Percentiles rank a stretch among this genome's conserved stretches.
Evolutionary conservation across 2,888 invertebrate species (phyloP).

Genomic region (Mantis religiosa): DNA sequence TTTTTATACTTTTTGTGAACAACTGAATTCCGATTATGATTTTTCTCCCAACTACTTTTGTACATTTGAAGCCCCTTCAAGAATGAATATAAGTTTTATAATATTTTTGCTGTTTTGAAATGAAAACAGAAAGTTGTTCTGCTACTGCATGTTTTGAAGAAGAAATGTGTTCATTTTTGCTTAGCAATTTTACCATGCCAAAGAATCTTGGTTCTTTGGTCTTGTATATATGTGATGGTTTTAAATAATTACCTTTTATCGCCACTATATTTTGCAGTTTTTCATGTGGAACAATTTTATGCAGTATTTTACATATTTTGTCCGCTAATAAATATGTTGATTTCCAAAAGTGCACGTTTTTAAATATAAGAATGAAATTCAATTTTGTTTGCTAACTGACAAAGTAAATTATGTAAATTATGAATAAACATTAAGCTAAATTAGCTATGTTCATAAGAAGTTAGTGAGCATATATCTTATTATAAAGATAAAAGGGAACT

Average conservation of each 20-base stretch:
- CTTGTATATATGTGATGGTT: neutral
- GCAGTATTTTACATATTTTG: neutral
- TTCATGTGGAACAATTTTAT: neutral
- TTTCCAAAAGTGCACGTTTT: neutral
- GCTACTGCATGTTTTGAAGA: neutral
- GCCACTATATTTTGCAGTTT: neutral
- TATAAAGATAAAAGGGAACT: no score
- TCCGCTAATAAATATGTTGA: neutral
- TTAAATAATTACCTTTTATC: neutral
- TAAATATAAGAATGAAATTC: no score
- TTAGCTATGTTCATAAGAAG: neutral
- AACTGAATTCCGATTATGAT: neutral
- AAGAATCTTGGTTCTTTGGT: neutral
- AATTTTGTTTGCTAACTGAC: neutral
- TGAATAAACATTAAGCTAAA: neutral
- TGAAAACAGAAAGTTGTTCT: neutral
- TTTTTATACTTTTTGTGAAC: slow-evolving; percentile 16
- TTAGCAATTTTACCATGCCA: neutral
- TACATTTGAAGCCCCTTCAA: neutral
- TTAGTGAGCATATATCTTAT: neutral
- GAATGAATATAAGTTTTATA: neutral
- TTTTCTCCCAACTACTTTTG: neutral
- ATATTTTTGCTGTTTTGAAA: slow-evolving; percentile 1
- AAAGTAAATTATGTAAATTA: neutral
- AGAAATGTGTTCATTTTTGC: neutral